Evolutionary conservation across 2,888 invertebrate species (phyloP).

Genomic region (Masnerella sp.): DNA sequence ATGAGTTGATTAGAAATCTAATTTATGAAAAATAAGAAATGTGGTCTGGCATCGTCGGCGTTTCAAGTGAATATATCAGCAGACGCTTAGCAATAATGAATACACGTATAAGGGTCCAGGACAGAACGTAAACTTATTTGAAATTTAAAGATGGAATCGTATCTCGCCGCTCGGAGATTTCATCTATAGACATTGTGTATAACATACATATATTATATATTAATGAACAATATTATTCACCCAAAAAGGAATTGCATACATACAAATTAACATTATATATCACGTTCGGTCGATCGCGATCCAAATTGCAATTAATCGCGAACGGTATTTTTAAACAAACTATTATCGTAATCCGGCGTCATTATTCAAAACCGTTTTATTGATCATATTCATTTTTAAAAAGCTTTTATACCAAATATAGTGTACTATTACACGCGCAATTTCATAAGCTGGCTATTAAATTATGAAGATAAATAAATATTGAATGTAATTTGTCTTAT

Average conservation of each 20-base stretch:
- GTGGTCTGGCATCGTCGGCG: constrained; percentile 65
- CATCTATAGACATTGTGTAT: constrained; percentile 66
- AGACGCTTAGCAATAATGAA: constrained; percentile 73
- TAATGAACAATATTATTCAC: constrained; percentile 57
- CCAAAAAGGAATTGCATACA: constrained; percentile 46
- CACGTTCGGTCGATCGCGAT: too few relatives aligned
- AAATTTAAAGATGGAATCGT: constrained; percentile 73
- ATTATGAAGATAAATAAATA: constrained; percentile 9
- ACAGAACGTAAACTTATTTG: constrained; percentile 73
- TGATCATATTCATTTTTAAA: too few relatives aligned
- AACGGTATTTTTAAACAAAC: too few relatives aligned
- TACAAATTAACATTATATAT: constrained; percentile 22
- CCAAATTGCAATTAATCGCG: too few relatives aligned
- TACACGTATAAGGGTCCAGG: constrained; percentile 70
- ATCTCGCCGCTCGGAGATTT: constrained; percentile 57
- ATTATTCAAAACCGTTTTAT: too few relatives aligned
- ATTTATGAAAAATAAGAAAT: constrained; percentile 74
- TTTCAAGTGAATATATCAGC: constrained; percentile 69
- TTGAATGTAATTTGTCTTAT: constrained; percentile 11
- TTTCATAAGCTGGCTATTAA: background rate
- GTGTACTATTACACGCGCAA: background rate
- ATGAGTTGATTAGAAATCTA: constrained; percentile 63
- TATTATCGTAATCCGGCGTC: too few relatives aligned
- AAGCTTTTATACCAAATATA: too few relatives aligned
- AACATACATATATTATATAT: constrained; percentile 71